Percentiles rank a stretch among this genome's conserved stretches.
phyloP scores from a whole-genome alignment of 2,113 vertebrate genomes.

The Eidolon helvum region DNA sequence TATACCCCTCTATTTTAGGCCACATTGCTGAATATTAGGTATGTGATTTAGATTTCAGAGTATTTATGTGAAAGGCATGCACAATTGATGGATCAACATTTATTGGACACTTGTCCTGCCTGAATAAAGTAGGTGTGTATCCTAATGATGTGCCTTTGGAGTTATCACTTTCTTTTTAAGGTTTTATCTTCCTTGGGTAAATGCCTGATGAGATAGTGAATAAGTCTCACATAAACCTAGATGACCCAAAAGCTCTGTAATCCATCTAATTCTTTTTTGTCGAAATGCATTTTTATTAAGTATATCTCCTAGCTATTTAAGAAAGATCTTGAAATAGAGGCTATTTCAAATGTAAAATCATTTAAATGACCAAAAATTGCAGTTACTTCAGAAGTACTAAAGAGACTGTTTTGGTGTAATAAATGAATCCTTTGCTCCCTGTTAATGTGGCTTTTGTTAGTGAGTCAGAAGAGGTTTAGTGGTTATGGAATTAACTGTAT shows the following conservation, averaged over 20 bases:
- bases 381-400: neutral
- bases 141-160: neutral
- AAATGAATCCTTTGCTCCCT: neutral
- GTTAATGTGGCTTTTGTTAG: conserved; percentile 33
- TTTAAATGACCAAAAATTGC: neutral
- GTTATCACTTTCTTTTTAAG: neutral
- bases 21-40: neutral
- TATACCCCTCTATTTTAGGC: neutral
- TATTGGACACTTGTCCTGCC: neutral
- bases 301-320: neutral
- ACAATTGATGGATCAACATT: too few relatives aligned
- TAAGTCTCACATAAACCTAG: neutral
- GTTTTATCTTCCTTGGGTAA: neutral
- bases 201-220: neutral
- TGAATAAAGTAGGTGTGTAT: neutral
- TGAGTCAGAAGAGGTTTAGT: conserved; percentile 47
- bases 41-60: neutral
- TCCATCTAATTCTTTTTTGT: neutral
- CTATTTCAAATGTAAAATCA: conserved; percentile 24
- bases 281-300: conserved; percentile 11
- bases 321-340: conserved; percentile 21
- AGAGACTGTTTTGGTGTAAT: neutral
- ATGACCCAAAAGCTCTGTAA: neutral
- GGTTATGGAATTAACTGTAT: conserved; percentile 3
- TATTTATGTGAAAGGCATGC: neutral